Base-by-base conservation (phyloP, 1,140 invertebrate genomes). In the Drosophila persimilis region DNA sequence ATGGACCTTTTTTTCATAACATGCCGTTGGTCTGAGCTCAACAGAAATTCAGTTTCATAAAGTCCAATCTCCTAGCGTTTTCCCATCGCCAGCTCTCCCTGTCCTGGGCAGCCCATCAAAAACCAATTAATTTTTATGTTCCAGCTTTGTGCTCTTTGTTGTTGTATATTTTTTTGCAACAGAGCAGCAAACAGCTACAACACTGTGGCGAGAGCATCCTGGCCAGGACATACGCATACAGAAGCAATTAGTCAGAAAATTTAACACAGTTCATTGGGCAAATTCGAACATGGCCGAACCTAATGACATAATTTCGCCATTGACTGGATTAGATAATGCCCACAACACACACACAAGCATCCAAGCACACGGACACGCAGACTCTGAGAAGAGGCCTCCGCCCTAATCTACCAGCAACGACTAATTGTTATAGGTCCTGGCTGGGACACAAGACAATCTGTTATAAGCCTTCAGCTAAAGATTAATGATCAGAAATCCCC, bases 301-400 rank as follows among this genome's bases (percentile, higher is more conserved):
- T 86, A 85, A 86, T 85, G 81, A 61, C 83, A 85, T 86, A 85
- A 85, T 86, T 81, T 85, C 35, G 83, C 77, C 62, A 72, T 61
- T 69, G 54, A 77, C 80, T 76, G 57, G 69, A 72, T 67, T 79
- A 73, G 75, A 75, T 64, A 75, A 60, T 80, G 59, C 65, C 65
- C 43, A 54, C 69, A 60, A 55, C 53, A 48, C 52, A 53, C 31
- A 53, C 31, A 56, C 9, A n/a, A 17, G 59, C 44, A 58, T 15
- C 15, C 11, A 15, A 45, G 29, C 31, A 11, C 9, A 35, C 31
- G 9, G 9, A 11, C 31, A 35, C 31, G 9, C 31, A 35, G 29
- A 8, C 29, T 31, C 29, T 31, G 29, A 3, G 31, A 9, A 35
- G 9, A 35, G 31, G 29, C 31, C 41, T 48, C 35, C 31, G 43